phyloP scores from a whole-genome alignment of 2,797 vertebrate species.

The Smutsia temminckii region DNA sequence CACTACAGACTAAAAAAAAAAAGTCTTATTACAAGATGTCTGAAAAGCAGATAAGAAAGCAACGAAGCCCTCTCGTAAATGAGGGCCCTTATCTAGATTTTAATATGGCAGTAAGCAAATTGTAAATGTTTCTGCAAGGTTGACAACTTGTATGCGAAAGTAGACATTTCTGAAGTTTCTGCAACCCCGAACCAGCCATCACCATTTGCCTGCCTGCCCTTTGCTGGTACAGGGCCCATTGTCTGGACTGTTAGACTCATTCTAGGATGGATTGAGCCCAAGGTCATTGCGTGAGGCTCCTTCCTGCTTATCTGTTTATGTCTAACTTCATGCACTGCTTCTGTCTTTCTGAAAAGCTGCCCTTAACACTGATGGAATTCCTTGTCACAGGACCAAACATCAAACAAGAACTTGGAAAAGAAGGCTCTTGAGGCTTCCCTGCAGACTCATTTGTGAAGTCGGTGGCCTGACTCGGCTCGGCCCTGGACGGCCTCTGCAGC shows the following conservation, averaged over 20 bases:
- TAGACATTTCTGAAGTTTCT: background rate
- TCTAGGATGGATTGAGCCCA: conserved; percentile 60
- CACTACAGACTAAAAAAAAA: conserved; percentile 14
- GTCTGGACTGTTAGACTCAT: conserved; percentile 49
- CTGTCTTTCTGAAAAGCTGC: conserved; percentile 79
- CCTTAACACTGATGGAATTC: conserved; percentile 79
- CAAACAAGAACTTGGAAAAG: conserved; percentile 72
- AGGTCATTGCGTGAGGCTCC: conserved; percentile 42
- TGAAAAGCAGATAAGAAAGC: conserved; percentile 57
- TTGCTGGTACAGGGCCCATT: accelerated
- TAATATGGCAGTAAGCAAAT: conserved; percentile 63
- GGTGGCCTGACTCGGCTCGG: conserved; percentile 68
- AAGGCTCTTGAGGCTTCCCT: conserved; percentile 57
- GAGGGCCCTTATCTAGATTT: conserved; percentile 69
- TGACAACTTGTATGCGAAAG: conserved; percentile 58
- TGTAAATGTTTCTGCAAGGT: conserved; percentile 55
- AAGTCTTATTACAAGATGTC: conserved; percentile 64
- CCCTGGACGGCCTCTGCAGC: conserved; percentile 60
- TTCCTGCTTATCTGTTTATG: conserved; percentile 76
- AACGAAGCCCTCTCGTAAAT: conserved; percentile 41
- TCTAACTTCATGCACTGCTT: conserved; percentile 76
- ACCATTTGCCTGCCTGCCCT: background rate
- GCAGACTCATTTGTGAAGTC: conserved; percentile 70
- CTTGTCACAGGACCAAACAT: conserved; percentile 67
- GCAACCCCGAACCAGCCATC: background rate